Percentiles rank a stretch among this genome's conserved stretches.
phyloP scores from a whole-genome alignment of 2,888 invertebrate genomes.

The Catocala nupta region DNA sequence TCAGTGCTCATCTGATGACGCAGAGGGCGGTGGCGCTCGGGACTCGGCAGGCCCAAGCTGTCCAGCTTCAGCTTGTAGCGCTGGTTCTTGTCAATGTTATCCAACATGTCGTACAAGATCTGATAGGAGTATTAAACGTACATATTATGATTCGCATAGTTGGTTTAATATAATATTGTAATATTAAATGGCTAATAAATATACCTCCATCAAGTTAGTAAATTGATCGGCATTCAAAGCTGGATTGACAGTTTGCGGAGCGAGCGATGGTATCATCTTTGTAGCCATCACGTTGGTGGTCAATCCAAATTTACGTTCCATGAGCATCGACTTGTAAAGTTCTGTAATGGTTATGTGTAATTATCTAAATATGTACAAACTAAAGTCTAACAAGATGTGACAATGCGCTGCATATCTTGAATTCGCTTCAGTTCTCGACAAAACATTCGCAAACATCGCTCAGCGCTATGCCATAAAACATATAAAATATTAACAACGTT shows the following conservation, averaged over 20 bases:
- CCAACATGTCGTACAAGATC: conserved; percentile 97
- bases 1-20: conserved; percentile 95
- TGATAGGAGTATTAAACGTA: conserved; percentile 51
- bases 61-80: conserved; percentile 96
- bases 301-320: conserved; percentile 96
- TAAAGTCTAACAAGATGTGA: not conserved
- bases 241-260: conserved; percentile 97
- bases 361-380: conserved; percentile 21
- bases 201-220: conserved; percentile 77
- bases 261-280: conserved; percentile 96
- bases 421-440: conserved; percentile 31
- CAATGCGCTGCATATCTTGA: conserved; percentile 4
- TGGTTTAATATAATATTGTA: too few species aligned
- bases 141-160: not conserved
- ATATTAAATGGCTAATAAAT: not conserved
- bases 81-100: conserved; percentile 95
- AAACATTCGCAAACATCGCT: conserved; percentile 35
- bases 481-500: not conserved
- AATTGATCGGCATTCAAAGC: conserved; percentile 75
- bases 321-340: conserved; percentile 96
- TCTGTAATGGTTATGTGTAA: conserved; percentile 86
- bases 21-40: conserved; percentile 91
- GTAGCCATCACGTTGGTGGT: conserved; percentile 97
- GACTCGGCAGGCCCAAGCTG: conserved; percentile 91
- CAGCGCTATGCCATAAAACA: conserved; percentile 21